These are phyloP conservation scores for Vanessa cardui DNA, from an alignment of 2,888 invertebrate genomes.

Conservation along the genomic window DNA sequence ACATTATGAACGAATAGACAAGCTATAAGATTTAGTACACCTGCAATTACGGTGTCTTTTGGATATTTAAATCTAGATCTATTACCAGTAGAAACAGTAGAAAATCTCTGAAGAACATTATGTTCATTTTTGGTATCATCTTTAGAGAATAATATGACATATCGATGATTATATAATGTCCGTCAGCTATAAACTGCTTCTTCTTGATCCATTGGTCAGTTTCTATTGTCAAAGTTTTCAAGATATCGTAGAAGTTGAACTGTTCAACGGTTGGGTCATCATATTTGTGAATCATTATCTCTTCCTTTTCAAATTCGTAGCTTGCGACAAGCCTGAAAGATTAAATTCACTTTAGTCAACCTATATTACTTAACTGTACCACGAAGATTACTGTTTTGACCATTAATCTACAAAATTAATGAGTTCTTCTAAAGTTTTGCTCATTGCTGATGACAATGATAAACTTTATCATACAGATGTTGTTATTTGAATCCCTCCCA, in stretches of 20 bases:
- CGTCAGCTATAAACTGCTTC: conserved; percentile 52
- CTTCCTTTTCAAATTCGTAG: conserved; percentile 54
- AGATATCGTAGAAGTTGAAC: conserved; percentile 60
- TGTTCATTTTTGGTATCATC: conserved; percentile 61
- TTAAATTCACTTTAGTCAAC: background rate
- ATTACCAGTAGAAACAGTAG: conserved; percentile 65
- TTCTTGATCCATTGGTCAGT: conserved; percentile 62
- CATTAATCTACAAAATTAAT: too few species aligned
- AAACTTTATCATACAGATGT: too few species aligned
- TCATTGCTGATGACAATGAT: too few species aligned
- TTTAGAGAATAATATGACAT: conserved; percentile 59
- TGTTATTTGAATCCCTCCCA: too few species aligned
- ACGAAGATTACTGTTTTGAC: too few species aligned
- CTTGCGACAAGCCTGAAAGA: conserved; percentile 55
- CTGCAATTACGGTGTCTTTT: too few species aligned
- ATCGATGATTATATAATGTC: conserved; percentile 66
- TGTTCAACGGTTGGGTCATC: conserved; percentile 58
- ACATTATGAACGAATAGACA: too few species aligned
- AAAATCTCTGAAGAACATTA: conserved; percentile 67
- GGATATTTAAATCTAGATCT: background rate
- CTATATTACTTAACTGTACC: too few species aligned
- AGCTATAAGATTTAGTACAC: too few species aligned
- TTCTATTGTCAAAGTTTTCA: conserved; percentile 60
- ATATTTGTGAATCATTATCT: conserved; percentile 62
- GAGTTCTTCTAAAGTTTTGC: too few species aligned